phyloP scores from a whole-genome alignment of 2,888 invertebrate species.

The Muscina levida region DNA sequence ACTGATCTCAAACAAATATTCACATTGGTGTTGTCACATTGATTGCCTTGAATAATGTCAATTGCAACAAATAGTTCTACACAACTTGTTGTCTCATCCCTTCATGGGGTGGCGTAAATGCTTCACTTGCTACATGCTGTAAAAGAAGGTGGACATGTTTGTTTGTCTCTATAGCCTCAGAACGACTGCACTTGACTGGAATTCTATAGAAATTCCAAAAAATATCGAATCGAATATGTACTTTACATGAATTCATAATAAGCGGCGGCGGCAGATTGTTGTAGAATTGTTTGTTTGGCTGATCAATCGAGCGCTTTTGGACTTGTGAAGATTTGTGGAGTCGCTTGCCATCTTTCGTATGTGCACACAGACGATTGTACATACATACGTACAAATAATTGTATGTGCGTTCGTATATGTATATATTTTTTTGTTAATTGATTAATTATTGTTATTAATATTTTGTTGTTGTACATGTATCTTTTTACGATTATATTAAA shows the following conservation, averaged over 20 bases:
- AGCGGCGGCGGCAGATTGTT: constrained; percentile 40
- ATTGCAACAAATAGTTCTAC: too few species aligned
- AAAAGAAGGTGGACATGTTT: neutral
- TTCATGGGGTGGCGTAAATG: too few species aligned
- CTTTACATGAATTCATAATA: constrained; percentile 58
- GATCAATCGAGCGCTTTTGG: neutral
- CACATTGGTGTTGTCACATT: too few species aligned
- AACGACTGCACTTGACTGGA: constrained; percentile 56
- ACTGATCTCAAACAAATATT: too few species aligned
- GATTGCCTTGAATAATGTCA: too few species aligned
- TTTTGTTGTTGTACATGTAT: constrained; percentile 24
- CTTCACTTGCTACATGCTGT: too few species aligned
- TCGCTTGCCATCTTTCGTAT: constrained; percentile 40
- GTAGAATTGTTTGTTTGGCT: constrained; percentile 15
- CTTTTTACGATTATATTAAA: constrained; percentile 49
- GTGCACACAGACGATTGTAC: too few species aligned
- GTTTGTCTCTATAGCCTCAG: neutral
- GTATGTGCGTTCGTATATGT: too few species aligned
- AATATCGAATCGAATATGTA: constrained; percentile 26
- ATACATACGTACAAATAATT: too few species aligned
- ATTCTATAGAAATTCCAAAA: constrained; percentile 51
- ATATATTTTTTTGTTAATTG: constrained; percentile 56
- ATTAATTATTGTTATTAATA: constrained; percentile 59
- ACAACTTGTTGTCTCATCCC: too few species aligned
- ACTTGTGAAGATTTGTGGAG: constrained; percentile 32